Percentiles rank a stretch among this genome's conserved stretches.
Evolutionary conservation across 2,113 vertebrate genomes (phyloP).

Genomic region (Proterorhinus semilunaris): DNA sequence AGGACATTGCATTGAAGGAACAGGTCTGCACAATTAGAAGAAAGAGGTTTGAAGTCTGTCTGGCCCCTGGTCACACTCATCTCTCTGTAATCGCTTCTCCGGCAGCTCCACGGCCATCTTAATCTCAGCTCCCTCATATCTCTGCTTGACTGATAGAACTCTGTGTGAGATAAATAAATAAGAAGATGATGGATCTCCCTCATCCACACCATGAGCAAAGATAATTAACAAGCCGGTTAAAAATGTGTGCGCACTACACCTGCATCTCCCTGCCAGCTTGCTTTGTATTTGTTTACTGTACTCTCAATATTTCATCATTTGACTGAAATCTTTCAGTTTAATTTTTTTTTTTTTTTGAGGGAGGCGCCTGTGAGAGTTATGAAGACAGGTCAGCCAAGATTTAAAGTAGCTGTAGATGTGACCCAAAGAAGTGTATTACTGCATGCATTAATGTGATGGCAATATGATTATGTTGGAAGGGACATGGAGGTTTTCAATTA

Average conservation of each 20-base stretch:
- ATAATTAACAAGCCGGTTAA: slow-evolving; percentile 47
- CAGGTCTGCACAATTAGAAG: slow-evolving; percentile 39
- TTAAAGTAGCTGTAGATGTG: slow-evolving; percentile 59
- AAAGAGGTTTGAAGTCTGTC: slow-evolving; percentile 26
- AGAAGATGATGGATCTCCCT: slow-evolving; percentile 40
- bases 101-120: slow-evolving; percentile 1
- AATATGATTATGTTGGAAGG: slow-evolving; percentile 76
- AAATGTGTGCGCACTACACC: slow-evolving; percentile 22
- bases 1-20: slow-evolving; percentile 30
- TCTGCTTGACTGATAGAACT: slow-evolving; percentile 41
- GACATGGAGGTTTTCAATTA: slow-evolving; percentile 79
- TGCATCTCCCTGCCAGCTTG: slow-evolving; percentile 6
- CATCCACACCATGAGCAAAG: slow-evolving; percentile 35
- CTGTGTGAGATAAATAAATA: slow-evolving; percentile 47
- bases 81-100: slow-evolving; percentile 18
- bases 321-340: slow-evolving; percentile 40
- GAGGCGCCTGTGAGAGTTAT: slow-evolving; percentile 53
- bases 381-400: slow-evolving; percentile 57
- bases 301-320: slow-evolving; percentile 53
- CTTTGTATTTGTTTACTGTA: slow-evolving; percentile 47
- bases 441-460: slow-evolving; percentile 71
- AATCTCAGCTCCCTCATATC: slow-evolving; percentile 17
- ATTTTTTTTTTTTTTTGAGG: slow-evolving; percentile 44
- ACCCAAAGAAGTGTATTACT: slow-evolving; percentile 54
- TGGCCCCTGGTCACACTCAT: slow-evolving; percentile 17